These are phyloP conservation scores for Rhinoderma darwinii DNA, from an alignment of 2,113 vertebrate species.

Conservation along the genomic window DNA sequence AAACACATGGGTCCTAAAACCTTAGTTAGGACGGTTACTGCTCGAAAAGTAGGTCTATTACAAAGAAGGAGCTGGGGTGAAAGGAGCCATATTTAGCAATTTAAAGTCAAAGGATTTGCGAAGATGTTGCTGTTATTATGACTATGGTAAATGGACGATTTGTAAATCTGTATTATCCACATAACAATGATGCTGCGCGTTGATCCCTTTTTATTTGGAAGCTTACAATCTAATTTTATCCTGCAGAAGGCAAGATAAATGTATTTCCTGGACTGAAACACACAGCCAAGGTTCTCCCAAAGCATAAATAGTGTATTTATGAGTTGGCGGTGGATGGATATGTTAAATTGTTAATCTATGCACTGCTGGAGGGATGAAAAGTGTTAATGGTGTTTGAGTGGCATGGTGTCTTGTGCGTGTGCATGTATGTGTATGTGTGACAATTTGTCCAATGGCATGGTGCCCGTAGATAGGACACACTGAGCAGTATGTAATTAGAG, in stretches of 20 bases:
- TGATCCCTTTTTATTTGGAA: slow-evolving; percentile 14
- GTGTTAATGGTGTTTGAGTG: slow-evolving; percentile 53
- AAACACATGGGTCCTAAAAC: slow-evolving; percentile 66
- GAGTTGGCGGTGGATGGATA: slow-evolving; percentile 35
- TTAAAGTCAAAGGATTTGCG: background rate
- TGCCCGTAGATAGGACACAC: slow-evolving; percentile 50
- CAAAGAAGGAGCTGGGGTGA: background rate
- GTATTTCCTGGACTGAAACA: slow-evolving; percentile 18
- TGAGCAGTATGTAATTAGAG: slow-evolving; percentile 56
- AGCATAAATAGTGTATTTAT: slow-evolving; percentile 39
- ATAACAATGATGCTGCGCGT: slow-evolving; percentile 8
- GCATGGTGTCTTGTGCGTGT: slow-evolving; percentile 22
- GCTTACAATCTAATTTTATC: slow-evolving; percentile 38
- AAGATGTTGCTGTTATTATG: background rate
- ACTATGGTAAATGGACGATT: background rate
- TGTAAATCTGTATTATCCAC: slow-evolving; percentile 12
- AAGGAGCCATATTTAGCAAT: background rate
- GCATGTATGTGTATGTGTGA: slow-evolving; percentile 17
- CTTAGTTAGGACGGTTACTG: slow-evolving; percentile 81
- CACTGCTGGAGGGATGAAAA: slow-evolving; percentile 39
- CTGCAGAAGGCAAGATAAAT: slow-evolving; percentile 32
- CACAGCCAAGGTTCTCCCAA: background rate
- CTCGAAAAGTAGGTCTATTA: slow-evolving; percentile 78
- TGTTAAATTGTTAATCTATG: slow-evolving; percentile 51
- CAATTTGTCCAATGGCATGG: slow-evolving; percentile 48